phyloP scores from a whole-genome alignment of 2,888 invertebrate genomes.

The Pollenia labialis region DNA sequence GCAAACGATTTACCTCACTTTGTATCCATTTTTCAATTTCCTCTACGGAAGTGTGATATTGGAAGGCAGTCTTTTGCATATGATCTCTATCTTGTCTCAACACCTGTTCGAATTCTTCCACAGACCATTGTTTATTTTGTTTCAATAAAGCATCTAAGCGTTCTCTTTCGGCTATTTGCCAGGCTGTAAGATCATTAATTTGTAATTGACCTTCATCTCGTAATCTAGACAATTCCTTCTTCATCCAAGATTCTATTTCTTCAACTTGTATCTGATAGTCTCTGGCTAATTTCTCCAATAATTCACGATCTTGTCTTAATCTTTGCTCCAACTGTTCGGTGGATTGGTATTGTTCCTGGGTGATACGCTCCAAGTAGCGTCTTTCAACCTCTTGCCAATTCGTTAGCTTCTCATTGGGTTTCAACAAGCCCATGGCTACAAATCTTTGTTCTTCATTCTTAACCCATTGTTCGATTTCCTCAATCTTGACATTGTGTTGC shows the following conservation, averaged over 20 bases:
- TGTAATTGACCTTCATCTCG: constrained; percentile 82
- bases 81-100: constrained; percentile 81
- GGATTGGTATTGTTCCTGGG: constrained; percentile 80
- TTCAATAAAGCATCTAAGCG: constrained; percentile 78
- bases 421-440: constrained; percentile 80
- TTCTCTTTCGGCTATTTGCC: constrained; percentile 81
- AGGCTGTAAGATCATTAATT: constrained; percentile 80
- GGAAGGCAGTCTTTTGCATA: constrained; percentile 81
- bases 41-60: constrained; percentile 82
- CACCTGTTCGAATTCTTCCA: constrained; percentile 80
- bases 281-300: constrained; percentile 79
- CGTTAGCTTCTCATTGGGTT: constrained; percentile 80
- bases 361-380: constrained; percentile 80
- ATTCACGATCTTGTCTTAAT: constrained; percentile 80
- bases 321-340: constrained; percentile 82
- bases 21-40: constrained; percentile 83
- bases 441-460: constrained; percentile 81
- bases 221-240: constrained; percentile 80
- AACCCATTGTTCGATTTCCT: constrained; percentile 82
- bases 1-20: constrained; percentile 79
- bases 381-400: constrained; percentile 82
- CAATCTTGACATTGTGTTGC: constrained; percentile 81
- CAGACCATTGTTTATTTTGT: constrained; percentile 80
- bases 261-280: constrained; percentile 82
- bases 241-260: constrained; percentile 82